Conservation (phyloP, 1,140 invertebrate species). For the Pseudobourletiella spinata region DNA sequence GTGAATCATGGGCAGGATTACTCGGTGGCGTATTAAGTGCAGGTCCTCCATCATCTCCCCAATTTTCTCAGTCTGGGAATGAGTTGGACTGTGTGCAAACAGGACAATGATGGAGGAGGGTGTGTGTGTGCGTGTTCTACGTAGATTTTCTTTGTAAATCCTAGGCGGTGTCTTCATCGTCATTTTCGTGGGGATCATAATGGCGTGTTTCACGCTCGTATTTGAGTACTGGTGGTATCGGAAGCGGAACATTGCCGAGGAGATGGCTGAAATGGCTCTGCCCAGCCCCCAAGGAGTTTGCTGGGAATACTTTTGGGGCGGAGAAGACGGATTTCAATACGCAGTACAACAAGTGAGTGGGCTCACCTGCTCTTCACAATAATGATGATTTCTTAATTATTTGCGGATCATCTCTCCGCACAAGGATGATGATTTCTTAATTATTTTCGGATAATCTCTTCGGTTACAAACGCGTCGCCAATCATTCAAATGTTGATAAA, state of each 20-base stretch:
- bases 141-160: conserved; percentile 1
- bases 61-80: no score
- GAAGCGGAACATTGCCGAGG: conserved; percentile 36
- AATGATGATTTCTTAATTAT: neutral
- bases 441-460: neutral
- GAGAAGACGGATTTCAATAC: conserved; percentile 37
- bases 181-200: conserved; percentile 83
- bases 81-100: no score
- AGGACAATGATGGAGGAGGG: no score
- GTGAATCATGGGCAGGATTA: no score
- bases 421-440: neutral
- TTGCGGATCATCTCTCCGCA: neutral
- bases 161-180: conserved; percentile 91
- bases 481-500: neutral
- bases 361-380: neutral
- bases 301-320: conserved; percentile 4
- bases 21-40: no score
- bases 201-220: conserved; percentile 82
- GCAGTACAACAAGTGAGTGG: conserved; percentile 35
- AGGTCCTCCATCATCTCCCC: no score
- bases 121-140: no score
- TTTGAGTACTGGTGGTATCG: conserved; percentile 91
- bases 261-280: conserved; percentile 37
- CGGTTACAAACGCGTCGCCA: neutral
- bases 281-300: conserved; percentile 32